Conservation (phyloP, 2,797 vertebrate genomes). For the Tarsius wallacei region DNA sequence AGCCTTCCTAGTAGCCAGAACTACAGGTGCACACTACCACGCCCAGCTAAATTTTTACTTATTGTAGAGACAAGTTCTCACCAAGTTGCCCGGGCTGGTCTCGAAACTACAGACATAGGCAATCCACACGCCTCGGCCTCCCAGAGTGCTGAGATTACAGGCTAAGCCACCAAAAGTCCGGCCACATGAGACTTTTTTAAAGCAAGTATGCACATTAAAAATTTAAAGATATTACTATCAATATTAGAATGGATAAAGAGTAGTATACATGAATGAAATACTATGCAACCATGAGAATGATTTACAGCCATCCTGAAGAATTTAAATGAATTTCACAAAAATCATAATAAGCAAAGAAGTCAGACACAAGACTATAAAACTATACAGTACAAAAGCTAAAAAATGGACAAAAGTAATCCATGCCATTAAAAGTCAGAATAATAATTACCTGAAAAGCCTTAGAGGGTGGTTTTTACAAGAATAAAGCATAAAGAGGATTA, state of each 20-base stretch:
- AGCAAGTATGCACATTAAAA: neutral
- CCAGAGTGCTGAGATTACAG: no score
- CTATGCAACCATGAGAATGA: neutral
- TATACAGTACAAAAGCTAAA: neutral
- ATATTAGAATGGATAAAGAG: neutral
- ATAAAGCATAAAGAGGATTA: neutral
- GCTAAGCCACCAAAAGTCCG: no score
- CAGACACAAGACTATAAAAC: neutral
- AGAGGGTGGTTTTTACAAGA: neutral
- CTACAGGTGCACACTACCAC: no score
- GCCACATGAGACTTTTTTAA: neutral
- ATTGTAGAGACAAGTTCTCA: no score
- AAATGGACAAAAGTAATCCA: neutral
- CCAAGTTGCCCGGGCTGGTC: no score
- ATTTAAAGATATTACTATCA: neutral
- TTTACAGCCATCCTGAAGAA: neutral
- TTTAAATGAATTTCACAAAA: conserved; percentile 7
- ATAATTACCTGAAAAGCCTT: neutral
- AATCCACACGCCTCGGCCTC: no score
- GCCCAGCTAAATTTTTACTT: no score
- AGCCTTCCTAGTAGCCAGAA: no score
- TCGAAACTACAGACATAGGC: no score
- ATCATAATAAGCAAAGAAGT: neutral
- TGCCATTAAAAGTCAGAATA: neutral
- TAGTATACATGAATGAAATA: conserved; percentile 19